phyloP scores from a whole-genome alignment of 2,113 vertebrate species.

The Callipepla californica region DNA sequence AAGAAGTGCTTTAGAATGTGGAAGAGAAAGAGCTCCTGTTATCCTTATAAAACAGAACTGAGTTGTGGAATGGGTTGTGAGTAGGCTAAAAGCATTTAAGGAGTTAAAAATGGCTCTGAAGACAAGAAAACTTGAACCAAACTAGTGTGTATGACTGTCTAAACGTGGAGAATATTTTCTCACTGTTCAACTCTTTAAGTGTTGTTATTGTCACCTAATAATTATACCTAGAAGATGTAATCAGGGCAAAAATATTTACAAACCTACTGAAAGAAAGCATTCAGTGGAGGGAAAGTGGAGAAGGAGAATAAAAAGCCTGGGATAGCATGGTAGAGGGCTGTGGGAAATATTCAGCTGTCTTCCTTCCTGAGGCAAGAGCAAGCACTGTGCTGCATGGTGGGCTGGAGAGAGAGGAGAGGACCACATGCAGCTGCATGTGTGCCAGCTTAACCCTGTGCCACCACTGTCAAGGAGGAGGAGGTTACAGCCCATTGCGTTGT shows the following conservation, averaged over 20 bases:
- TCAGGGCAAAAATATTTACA: not conserved
- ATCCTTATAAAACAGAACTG: not conserved
- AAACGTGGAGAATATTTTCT: not conserved
- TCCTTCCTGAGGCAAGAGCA: not conserved
- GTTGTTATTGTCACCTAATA: not conserved
- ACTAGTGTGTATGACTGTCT: not conserved
- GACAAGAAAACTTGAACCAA: not conserved
- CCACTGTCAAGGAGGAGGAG: fast-evolving
- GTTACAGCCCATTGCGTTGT: not conserved
- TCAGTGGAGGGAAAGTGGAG: not conserved
- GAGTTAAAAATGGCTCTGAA: not conserved
- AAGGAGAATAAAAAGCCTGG: not conserved
- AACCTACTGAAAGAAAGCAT: not conserved
- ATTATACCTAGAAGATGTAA: not conserved
- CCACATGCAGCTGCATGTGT: not conserved
- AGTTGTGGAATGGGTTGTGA: not conserved
- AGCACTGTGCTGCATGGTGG: not conserved
- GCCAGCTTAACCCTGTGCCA: not conserved
- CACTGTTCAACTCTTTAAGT: not conserved
- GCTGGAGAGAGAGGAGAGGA: not conserved
- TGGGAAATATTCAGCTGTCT: not conserved
- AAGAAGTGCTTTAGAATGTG: not conserved
- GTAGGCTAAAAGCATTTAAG: not conserved
- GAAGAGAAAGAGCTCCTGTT: not conserved
- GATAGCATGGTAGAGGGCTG: not conserved